Conservation (phyloP, 2,113 vertebrate genomes). For the Paedocypris sp. region DNA sequence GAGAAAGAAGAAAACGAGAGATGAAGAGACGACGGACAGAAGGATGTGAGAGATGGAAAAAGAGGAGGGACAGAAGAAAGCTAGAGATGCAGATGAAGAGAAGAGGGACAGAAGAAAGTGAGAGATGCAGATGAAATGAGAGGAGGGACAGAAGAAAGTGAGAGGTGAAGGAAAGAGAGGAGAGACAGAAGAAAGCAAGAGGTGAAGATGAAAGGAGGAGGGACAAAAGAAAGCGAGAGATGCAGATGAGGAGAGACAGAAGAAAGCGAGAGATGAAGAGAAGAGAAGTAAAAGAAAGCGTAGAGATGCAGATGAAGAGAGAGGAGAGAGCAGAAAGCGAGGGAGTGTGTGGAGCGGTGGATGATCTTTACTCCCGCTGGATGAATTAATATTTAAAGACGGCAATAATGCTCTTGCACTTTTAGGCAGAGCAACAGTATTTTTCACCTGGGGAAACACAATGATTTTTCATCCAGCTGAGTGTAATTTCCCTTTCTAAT, state of each 20-base stretch:
- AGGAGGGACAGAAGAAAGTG: too few relatives aligned
- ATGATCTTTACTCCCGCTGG: constrained; percentile 96
- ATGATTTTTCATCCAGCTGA: constrained; percentile 69
- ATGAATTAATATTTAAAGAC: constrained; percentile 99
- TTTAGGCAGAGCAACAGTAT: constrained; percentile 90
- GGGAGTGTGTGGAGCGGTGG: constrained; percentile 69
- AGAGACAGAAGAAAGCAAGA: too few relatives aligned
- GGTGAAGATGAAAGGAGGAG: constrained; percentile 16
- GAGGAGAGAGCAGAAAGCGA: constrained; percentile 61
- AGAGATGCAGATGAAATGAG: too few relatives aligned
- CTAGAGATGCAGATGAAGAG: too few relatives aligned
- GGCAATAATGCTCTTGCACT: constrained; percentile 98
- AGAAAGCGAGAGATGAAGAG: constrained; percentile 57
- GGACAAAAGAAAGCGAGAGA: constrained; percentile 34
- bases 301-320: too few relatives aligned
- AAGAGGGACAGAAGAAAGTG: constrained; percentile 31
- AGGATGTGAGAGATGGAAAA: too few relatives aligned
- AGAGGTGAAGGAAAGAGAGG: too few relatives aligned
- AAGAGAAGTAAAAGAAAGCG: constrained; percentile 71
- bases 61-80: too few relatives aligned
- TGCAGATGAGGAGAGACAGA: constrained; percentile 54
- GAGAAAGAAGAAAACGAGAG: too few relatives aligned
- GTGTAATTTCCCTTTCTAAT: constrained; percentile 71
- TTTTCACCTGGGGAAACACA: constrained; percentile 86
- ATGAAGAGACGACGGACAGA: too few relatives aligned